Evolutionary conservation across 2,888 invertebrate genomes (phyloP), one percentile per base, ranked within the genome.

Genomic region (Dolichomitus sp.): DNA sequence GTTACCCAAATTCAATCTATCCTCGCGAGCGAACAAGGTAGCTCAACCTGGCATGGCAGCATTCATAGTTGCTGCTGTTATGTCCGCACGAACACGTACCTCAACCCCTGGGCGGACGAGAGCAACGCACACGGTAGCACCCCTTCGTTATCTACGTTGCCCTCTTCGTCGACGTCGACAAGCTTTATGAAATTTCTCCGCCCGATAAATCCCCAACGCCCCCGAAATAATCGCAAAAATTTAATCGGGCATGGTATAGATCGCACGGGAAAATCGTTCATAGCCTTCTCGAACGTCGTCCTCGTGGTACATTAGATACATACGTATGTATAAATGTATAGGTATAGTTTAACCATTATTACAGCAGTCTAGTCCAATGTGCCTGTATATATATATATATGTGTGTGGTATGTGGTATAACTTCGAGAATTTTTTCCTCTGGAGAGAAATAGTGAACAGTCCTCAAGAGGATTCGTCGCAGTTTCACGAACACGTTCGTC

Each of bases 151-250:
- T 37, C 65, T 37, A 33, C 61, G 57, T 54, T 23, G 19, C 33
- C 33, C n/a, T 73, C 23, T 12, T 48, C 37, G 27, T 74, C 37
- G 61, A 52, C 23, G 63, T 33, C 30, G 66, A 54, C 54, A 30
- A 40, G 57, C 68, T 76, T 76, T 76, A 76, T 76, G 59, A 76
- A 76, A 69, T 76, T 76, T 40, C 50, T 19, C 48, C 76, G 59
- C 57, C 19, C 59, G 76, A 76, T 76, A 69, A 76, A 76, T 76
- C 48, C 48, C 37, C 59, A 50, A 61, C n/a, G 37, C 37, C 37
- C n/a, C 54, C 63, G 61, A 72, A 78, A 72, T 78, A 78, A 78
- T 72, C 45, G 70, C 45, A 23, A 78, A 45, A 72, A 78, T 78
- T 70, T 54, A 78, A 78, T 78, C 23, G 78, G 30, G 70, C 63